Conservation (phyloP, 2,888 invertebrate genomes). For the Andrena haemorrhoa region DNA sequence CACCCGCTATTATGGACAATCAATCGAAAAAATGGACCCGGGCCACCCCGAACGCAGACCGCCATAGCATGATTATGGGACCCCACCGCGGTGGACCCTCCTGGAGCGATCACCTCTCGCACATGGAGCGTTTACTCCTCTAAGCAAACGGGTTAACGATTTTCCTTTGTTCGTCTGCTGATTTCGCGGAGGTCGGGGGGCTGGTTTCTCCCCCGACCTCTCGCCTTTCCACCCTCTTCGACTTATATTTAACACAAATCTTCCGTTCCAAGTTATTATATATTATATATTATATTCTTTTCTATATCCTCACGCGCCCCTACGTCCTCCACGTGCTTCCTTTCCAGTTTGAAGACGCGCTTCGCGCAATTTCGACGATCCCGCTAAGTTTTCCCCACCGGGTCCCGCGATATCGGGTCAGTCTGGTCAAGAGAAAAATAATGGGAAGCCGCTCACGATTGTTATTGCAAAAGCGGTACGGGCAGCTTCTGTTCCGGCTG, state of each 20-base stretch:
- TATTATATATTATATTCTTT: too few species aligned
- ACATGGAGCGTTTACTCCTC: constrained; percentile 53
- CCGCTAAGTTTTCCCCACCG: not conserved
- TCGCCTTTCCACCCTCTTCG: not conserved
- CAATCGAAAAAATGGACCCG: constrained; percentile 79
- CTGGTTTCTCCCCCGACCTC: not conserved
- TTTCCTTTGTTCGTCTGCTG: constrained; percentile 33
- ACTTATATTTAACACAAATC: not conserved
- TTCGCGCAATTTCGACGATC: not conserved
- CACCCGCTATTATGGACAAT: constrained; percentile 84
- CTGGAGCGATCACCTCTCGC: constrained; percentile 53
- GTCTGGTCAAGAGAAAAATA: not conserved
- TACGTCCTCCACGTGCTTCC: too few species aligned
- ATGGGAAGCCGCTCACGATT: constrained; percentile 42
- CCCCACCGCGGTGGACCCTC: constrained; percentile 48
- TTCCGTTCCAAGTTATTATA: not conserved
- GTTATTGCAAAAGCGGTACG: constrained; percentile 60
- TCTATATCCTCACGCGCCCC: not conserved
- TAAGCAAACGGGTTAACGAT: constrained; percentile 59
- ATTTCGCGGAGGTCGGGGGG: not conserved
- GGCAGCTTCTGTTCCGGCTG: constrained; percentile 45
- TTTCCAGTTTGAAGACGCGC: not conserved
- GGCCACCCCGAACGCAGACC: constrained; percentile 61
- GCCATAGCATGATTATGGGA: constrained; percentile 65
- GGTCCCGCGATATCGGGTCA: not conserved